phyloP scores from a whole-genome alignment of 2,888 invertebrate species.

The Osmoderma eremita region DNA sequence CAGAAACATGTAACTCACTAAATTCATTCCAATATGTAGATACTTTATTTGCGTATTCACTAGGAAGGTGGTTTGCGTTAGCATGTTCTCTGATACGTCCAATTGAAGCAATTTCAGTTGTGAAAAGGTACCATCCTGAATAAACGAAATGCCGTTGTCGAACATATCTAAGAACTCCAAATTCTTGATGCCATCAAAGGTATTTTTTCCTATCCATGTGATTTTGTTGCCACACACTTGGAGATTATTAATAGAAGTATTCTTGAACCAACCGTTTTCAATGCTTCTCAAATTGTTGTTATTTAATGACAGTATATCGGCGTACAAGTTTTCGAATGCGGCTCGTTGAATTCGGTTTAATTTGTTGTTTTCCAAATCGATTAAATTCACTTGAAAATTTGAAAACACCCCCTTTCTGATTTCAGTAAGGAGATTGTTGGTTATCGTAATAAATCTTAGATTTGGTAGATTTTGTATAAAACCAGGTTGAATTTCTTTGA shows the following conservation, averaged over 20 bases:
- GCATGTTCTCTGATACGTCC: conserved; percentile 29
- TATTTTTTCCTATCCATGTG: conserved; percentile 6
- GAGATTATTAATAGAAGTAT: conserved; percentile 23
- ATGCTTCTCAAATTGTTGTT: conserved; percentile 31
- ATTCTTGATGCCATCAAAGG: conserved; percentile 20
- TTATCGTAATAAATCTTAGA: conserved; percentile 19
- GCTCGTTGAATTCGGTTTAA: conserved; percentile 3
- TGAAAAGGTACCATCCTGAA: conserved; percentile 24
- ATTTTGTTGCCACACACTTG: conserved; percentile 23
- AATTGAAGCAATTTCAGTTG: conserved; percentile 6
- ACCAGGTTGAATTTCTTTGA: conserved; percentile 12
- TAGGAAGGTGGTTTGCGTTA: conserved; percentile 29
- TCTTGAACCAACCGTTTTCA: conserved; percentile 28
- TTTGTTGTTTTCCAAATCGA: conserved; percentile 17
- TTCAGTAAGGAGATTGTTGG: conserved; percentile 5
- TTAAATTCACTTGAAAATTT: background rate
- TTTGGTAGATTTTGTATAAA: conserved; percentile 20
- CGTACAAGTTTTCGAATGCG: conserved; percentile 23
- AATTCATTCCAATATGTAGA: conserved; percentile 36
- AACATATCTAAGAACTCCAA: conserved; percentile 22
- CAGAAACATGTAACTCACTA: conserved; percentile 28
- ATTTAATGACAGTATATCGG: conserved; percentile 18
- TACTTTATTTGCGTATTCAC: conserved; percentile 6
- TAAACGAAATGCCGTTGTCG: conserved; percentile 18
- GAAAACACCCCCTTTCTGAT: conserved; percentile 17